A percentile compares a stretch with the other conserved stretches of the same genome.
These are phyloP conservation scores for Bembecia ichneumoniformis DNA, from an alignment of 2,888 invertebrate genomes.

Conservation along the genomic window DNA sequence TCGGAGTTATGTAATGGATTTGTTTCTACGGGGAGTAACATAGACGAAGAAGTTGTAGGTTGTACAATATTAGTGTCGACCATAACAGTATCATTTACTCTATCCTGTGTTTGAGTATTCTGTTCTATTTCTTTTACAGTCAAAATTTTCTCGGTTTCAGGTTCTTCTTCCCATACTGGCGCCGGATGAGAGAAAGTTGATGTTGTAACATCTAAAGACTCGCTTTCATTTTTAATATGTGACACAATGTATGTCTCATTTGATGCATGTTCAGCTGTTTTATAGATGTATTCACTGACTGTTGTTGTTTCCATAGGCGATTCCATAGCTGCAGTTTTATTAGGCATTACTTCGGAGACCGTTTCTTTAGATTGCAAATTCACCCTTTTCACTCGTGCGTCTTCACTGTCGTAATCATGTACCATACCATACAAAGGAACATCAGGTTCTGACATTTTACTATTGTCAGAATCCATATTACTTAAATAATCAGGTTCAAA, in stretches of 20 bases:
- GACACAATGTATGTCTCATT: constrained; percentile 9
- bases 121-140: constrained; percentile 20
- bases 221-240: constrained; percentile 5
- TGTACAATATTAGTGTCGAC: constrained; percentile 1
- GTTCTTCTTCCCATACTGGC: constrained; percentile 57
- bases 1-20: constrained; percentile 3
- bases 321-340: constrained; percentile 7
- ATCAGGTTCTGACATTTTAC: constrained; percentile 36
- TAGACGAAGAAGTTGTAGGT: constrained; percentile 5
- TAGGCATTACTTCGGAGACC: constrained; percentile 6
- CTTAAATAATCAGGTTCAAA: constrained; percentile 58
- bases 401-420: constrained; percentile 51
- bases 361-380: constrained; percentile 23
- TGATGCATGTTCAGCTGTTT: constrained; percentile 25
- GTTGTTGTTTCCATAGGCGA: constrained; percentile 39
- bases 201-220: not conserved
- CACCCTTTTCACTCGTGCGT: constrained; percentile 46
- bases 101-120: constrained; percentile 5
- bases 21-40: not conserved
- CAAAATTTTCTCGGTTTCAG: constrained; percentile 24
- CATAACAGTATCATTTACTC: constrained; percentile 8
- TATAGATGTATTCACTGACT: constrained; percentile 49
- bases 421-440: constrained; percentile 43
- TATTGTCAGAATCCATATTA: constrained; percentile 32
- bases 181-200: constrained; percentile 28